Percentiles rank a stretch among this genome's conserved stretches.
These are phyloP conservation scores for Xestia rhomboidea DNA, from an alignment of 2,888 invertebrate genomes.

Conservation along the genomic window DNA sequence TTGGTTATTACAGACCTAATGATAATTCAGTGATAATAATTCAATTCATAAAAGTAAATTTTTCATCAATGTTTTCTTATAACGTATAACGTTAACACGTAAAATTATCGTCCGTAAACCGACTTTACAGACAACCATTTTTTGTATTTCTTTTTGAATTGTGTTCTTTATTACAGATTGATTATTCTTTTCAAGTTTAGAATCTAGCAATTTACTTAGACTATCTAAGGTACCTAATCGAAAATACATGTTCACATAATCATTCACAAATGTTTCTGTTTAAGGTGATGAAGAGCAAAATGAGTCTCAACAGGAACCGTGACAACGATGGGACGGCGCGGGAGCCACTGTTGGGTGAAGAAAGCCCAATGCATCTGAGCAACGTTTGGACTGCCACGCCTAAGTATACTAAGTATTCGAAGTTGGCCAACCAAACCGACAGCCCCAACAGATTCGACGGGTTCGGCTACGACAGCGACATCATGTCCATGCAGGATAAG, in stretches of 20 bases:
- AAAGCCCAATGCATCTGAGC: constrained; percentile 88
- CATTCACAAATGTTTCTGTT: constrained; percentile 26
- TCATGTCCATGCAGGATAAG: constrained; percentile 93
- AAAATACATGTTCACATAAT: not conserved
- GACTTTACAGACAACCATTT: too few relatives aligned
- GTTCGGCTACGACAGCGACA: constrained; percentile 92
- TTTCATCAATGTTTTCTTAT: too few relatives aligned
- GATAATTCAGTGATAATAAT: too few relatives aligned
- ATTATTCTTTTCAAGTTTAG: not conserved
- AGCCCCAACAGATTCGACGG: constrained; percentile 90
- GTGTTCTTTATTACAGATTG: too few relatives aligned
- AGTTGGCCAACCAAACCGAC: constrained; percentile 95
- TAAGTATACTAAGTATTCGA: constrained; percentile 94
- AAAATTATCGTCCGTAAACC: too few relatives aligned
- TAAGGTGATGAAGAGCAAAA: constrained; percentile 97
- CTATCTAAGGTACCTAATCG: not conserved
- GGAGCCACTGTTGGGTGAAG: constrained; percentile 91
- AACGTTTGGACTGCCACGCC: constrained; percentile 93
- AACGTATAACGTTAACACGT: too few relatives aligned
- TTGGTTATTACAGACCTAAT: too few relatives aligned
- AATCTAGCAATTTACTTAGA: not conserved
- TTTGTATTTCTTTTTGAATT: too few relatives aligned
- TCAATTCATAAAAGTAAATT: too few relatives aligned
- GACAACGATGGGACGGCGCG: constrained; percentile 96
- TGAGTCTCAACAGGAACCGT: constrained; percentile 95